phyloP scores from a whole-genome alignment of 2,113 vertebrate species.

The Holacanthus passer region DNA sequence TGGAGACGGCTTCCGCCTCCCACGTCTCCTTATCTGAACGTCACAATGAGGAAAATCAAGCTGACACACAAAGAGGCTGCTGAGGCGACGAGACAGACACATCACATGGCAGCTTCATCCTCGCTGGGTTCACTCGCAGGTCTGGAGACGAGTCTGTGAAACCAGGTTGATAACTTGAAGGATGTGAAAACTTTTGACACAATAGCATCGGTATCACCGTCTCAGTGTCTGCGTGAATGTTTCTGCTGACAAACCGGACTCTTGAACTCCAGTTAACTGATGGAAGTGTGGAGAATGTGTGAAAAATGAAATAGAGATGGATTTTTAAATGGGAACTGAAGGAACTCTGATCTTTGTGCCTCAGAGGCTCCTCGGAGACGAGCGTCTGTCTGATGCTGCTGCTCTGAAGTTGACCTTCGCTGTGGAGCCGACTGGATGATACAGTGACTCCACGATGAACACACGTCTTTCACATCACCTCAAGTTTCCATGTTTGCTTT shows the following conservation, averaged over 20 bases:
- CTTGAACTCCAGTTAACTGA: background rate
- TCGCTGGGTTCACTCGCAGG: conserved; percentile 8
- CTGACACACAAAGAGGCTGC: conserved; percentile 22
- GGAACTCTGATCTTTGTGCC: conserved; percentile 7
- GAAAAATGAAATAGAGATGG: background rate
- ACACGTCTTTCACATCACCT: no score
- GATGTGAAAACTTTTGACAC: conserved; percentile 27
- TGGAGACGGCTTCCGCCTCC: conserved; percentile 6
- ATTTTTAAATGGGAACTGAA: background rate
- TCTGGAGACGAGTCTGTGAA: conserved; percentile 6
- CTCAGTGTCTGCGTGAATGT: background rate
- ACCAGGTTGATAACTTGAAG: conserved; percentile 19
- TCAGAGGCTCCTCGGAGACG: background rate
- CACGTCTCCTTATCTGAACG: conserved; percentile 29
- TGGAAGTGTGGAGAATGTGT: background rate
- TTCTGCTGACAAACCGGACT: background rate
- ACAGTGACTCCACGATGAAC: no score
- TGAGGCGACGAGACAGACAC: conserved; percentile 23
- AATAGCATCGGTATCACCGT: background rate
- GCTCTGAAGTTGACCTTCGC: background rate
- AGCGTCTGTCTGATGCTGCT: background rate
- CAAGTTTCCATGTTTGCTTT: no score
- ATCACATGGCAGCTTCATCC: conserved; percentile 13
- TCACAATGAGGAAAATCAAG: conserved; percentile 40
- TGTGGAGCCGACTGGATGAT: background rate